Base-by-base conservation (phyloP, 1,140 invertebrate genomes). In the Akabosia matsudoensis region DNA sequence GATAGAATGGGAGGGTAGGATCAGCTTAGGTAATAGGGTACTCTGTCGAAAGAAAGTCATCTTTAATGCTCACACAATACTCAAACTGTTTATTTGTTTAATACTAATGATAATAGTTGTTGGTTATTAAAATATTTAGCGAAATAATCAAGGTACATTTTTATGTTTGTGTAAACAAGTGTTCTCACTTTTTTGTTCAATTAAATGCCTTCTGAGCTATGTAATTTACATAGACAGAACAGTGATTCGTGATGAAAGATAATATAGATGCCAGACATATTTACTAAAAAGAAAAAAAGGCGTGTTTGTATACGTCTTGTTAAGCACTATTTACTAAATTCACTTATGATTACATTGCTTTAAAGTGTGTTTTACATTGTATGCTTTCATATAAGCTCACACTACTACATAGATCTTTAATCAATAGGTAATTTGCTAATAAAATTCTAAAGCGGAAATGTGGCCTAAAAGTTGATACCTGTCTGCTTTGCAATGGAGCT, bases 101-200 rank as follows among this genome's bases (percentile, higher is more conserved):
- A 7, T 45, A 45, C 7, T 18, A 45, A 45, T 45, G 7, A 45
- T 56, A 56, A 56, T 56, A 13, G 37, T 45, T 56, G 10, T 22
- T 56, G 24, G 24, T 56, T 13, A 56, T 56, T 56, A 56, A 10
- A 56, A 56, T 56, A 45, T 45, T 45, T 45, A 45, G 37, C 18
- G 37, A 45, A 45, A 45, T 22, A 56, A 56, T 56, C 14, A 45
- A 10, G 7, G 18, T 18, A 45, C n/a, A 13, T 67, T 67, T 67
- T 67, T 67, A 67, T 67, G 28, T 22, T 24, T 16, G 28, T 67
- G 26, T 31, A 67, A 67, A 67, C 61, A 67, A 67, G 31, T 67
- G 61, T 67, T 67, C 61, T 13, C 61, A 67, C 61, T 67, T 67
- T 67, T 67, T 67, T 67, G 1, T 30, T 67, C 24, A 24, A n/a